Evolutionary conservation across 2,888 invertebrate species (phyloP).

Genomic region (Biston stratarius): DNA sequence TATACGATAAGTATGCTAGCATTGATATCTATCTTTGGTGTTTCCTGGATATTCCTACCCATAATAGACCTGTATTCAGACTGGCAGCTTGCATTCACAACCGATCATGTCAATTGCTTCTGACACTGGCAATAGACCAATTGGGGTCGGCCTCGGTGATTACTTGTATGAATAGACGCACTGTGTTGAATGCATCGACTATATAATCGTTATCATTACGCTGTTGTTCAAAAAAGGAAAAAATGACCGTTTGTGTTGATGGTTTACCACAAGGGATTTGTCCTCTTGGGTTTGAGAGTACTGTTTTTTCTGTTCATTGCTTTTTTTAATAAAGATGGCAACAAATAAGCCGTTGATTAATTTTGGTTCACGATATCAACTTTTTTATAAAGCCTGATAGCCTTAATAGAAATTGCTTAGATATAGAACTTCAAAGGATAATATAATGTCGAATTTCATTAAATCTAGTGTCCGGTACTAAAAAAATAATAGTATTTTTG

Average conservation of each 20-base stretch:
- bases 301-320: not conserved
- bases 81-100: slow-evolving; percentile 49
- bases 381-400: no score
- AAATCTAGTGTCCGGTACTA: no score
- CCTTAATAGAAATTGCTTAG: no score
- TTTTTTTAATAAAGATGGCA: no score
- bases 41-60: not conserved
- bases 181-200: slow-evolving; percentile 21
- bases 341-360: no score
- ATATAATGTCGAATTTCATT: no score
- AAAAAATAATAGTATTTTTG: no score
- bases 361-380: no score
- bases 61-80: slow-evolving; percentile 16
- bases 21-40: not conserved
- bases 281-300: not conserved
- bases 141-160: slow-evolving; percentile 57
- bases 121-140: slow-evolving; percentile 72
- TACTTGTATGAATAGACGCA: slow-evolving; percentile 12
- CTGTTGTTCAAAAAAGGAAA: not conserved
- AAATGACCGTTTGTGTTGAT: not conserved
- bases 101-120: slow-evolving; percentile 67
- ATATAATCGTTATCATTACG: slow-evolving; percentile 1
- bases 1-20: not conserved
- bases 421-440: no score
- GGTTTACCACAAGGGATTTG: not conserved